A percentile compares a stretch with the other conserved stretches of the same genome.
Conservation (phyloP, 2,888 invertebrate species). For the Tipula vernalis region DNA sequence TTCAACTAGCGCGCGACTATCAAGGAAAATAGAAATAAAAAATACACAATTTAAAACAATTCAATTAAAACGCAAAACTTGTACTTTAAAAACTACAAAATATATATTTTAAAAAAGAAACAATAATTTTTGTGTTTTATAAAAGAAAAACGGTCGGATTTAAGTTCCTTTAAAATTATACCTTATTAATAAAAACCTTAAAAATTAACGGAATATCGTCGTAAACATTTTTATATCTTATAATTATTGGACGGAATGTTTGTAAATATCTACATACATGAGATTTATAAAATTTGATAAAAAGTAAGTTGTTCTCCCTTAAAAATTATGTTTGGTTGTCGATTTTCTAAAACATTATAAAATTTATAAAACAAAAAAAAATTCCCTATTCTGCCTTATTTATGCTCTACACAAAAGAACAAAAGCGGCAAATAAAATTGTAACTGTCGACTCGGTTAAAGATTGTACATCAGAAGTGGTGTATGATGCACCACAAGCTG, state of each 20-base stretch:
- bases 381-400: not conserved
- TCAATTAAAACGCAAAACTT: not conserved
- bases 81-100: not conserved
- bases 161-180: not conserved
- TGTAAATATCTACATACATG: not conserved
- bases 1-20: not conserved
- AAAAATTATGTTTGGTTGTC: not conserved
- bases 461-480: constrained; percentile 27
- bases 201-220: too few relatives aligned
- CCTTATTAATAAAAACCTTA: not conserved
- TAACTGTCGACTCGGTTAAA: constrained; percentile 31
- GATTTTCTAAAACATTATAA: not conserved
- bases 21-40: not conserved
- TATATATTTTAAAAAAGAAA: not conserved
- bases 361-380: not conserved
- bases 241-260: not conserved
- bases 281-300: not conserved
- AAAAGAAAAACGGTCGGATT: not conserved
- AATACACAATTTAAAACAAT: not conserved
- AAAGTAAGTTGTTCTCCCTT: not conserved
- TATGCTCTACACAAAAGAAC: not conserved
- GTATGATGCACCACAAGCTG: constrained; percentile 55
- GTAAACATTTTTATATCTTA: not conserved
- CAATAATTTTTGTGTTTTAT: not conserved
- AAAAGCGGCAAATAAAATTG: constrained; percentile 33